phyloP scores from a whole-genome alignment of 2,888 invertebrate species.

The Anoplius nigerrimus region DNA sequence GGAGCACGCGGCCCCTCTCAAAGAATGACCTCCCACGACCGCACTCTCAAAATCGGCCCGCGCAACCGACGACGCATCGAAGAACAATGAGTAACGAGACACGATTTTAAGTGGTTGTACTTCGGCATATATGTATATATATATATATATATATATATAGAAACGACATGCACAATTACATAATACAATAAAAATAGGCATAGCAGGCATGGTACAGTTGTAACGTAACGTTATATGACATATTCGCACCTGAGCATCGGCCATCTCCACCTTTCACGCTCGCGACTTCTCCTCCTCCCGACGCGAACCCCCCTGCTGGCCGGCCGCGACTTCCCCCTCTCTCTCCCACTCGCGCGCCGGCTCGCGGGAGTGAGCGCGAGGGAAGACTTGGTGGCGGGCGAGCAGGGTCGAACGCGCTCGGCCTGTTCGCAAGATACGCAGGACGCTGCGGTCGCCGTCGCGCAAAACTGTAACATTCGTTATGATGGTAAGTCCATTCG shows the following conservation, averaged over 20 bases:
- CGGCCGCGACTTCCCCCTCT: no score
- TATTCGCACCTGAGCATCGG: slow-evolving; percentile 11
- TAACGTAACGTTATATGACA: slow-evolving; percentile 20
- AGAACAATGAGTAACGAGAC: not conserved
- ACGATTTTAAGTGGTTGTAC: not conserved
- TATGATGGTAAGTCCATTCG: slow-evolving; percentile 37
- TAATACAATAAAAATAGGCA: slow-evolving; percentile 30
- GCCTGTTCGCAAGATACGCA: slow-evolving; percentile 10
- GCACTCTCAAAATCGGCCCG: no score
- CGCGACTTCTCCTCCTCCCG: not conserved
- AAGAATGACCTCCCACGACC: no score
- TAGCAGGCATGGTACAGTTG: slow-evolving; percentile 28
- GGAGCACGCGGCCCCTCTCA: no score
- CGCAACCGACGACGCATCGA: no score
- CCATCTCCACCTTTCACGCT: slow-evolving; percentile 5
- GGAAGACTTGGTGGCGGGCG: no score
- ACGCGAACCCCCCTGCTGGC: not conserved
- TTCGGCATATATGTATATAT: slow-evolving; percentile 14
- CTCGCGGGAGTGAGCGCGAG: no score
- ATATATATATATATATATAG: slow-evolving; percentile 25
- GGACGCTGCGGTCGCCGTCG: slow-evolving; percentile 15
- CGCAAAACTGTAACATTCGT: not conserved
- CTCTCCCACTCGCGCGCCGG: no score
- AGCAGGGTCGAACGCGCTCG: no score
- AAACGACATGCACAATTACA: slow-evolving; percentile 27